Evolutionary conservation across 2,888 invertebrate species (phyloP).

Genomic region (Meghimatium bilineatum): DNA sequence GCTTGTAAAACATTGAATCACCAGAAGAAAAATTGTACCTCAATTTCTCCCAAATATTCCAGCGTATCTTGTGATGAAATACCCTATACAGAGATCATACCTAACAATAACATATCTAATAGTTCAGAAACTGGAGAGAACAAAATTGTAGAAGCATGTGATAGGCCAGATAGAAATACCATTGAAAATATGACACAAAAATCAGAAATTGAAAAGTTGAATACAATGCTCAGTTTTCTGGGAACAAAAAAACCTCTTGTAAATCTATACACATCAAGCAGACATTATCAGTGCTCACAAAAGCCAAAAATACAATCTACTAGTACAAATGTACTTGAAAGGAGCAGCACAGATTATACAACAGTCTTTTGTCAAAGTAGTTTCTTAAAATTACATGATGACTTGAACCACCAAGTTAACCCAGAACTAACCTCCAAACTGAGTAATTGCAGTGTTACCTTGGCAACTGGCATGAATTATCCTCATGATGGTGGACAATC

Average conservation of each 20-base stretch:
- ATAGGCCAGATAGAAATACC: not conserved
- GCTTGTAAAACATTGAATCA: not conserved
- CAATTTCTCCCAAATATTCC: not conserved
- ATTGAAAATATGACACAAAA: not conserved
- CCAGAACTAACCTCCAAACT: not conserved
- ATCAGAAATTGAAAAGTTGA: constrained; percentile 13
- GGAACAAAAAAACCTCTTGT: not conserved
- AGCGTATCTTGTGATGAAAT: not conserved
- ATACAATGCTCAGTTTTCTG: not conserved
- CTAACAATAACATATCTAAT: not conserved
- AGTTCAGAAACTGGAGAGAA: not conserved
- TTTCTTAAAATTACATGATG: not conserved
- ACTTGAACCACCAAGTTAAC: too few relatives aligned
- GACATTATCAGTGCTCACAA: constrained; percentile 1
- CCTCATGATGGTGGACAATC: not conserved
- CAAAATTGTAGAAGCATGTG: too few relatives aligned
- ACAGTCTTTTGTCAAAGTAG: not conserved
- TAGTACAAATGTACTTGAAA: not conserved
- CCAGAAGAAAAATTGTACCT: too few relatives aligned
- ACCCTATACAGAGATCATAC: not conserved
- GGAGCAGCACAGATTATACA: not conserved
- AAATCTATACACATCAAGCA: not conserved
- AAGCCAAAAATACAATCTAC: not conserved
- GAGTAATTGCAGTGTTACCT: not conserved
- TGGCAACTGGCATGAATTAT: not conserved